phyloP scores from a whole-genome alignment of 2,888 invertebrate genomes.

The Anagyrus pseudococci region DNA sequence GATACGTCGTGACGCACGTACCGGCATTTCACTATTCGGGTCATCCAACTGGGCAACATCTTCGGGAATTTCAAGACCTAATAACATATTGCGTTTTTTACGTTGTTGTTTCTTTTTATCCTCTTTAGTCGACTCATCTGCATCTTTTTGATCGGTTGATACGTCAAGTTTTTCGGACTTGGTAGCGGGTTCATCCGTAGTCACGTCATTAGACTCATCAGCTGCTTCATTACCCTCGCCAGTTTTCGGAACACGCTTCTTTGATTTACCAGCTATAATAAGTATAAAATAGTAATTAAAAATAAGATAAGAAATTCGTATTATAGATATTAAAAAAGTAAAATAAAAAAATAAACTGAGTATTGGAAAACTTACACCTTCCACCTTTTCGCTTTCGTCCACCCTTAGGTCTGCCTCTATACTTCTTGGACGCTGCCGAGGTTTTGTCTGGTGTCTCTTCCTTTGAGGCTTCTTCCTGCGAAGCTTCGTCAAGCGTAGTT shows the following conservation, averaged over 20 bases:
- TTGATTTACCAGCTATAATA: constrained; percentile 14
- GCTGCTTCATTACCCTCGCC: constrained; percentile 8
- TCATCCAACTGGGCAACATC: constrained; percentile 51
- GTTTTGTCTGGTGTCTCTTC: constrained; percentile 29
- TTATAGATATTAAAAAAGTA: background rate
- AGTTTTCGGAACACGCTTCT: constrained; percentile 8
- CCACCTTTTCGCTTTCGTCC: constrained; percentile 31
- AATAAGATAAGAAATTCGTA: background rate
- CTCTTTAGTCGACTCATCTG: background rate
- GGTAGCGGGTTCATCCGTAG: constrained; percentile 8
- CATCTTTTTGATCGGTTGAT: background rate
- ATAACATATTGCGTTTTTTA: constrained; percentile 60
- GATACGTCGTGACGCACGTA: constrained; percentile 83
- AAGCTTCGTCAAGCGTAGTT: constrained; percentile 3
- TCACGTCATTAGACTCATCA: constrained; percentile 17
- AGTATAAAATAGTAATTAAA: background rate
- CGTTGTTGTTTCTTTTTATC: constrained; percentile 46
- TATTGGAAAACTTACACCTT: constrained; percentile 2
- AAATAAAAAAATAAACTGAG: constrained; percentile 3
- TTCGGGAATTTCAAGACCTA: constrained; percentile 64
- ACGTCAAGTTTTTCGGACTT: constrained; percentile 22
- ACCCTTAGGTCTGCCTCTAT: constrained; percentile 41
- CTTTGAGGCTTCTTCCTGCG: constrained; percentile 29
- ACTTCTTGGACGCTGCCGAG: constrained; percentile 26
- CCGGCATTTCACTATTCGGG: constrained; percentile 62